Evolutionary conservation across 2,888 invertebrate species (phyloP).

Genomic region (Plebejus argus): DNA sequence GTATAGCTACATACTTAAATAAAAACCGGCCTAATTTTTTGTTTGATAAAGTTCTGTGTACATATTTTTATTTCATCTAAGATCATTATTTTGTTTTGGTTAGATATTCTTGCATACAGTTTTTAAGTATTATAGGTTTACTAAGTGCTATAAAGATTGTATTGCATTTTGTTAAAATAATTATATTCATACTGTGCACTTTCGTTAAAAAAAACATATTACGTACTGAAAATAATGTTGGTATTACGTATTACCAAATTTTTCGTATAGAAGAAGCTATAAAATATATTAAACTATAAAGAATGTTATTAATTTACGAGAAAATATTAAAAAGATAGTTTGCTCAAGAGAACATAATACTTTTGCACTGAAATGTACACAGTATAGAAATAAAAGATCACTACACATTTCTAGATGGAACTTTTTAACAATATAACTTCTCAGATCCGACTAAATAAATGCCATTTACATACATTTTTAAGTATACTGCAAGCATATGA

Average conservation of each 20-base stretch:
- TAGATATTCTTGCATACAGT: neutral
- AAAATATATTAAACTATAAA: too few species aligned
- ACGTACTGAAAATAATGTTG: neutral
- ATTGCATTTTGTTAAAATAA: neutral
- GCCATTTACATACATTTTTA: neutral
- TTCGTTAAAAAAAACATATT: neutral
- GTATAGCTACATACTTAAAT: too few species aligned
- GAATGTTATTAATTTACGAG: too few species aligned
- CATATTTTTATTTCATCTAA: neutral
- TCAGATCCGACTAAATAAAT: neutral
- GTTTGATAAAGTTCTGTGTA: too few species aligned
- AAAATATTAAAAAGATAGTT: neutral
- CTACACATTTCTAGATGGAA: neutral
- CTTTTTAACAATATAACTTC: neutral
- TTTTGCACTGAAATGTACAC: neutral
- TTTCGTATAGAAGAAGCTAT: too few species aligned
- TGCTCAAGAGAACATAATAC: neutral
- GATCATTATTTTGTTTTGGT: neutral
- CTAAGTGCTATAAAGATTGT: neutral
- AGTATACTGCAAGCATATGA: neutral
- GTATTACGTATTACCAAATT: too few species aligned
- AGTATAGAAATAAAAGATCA: neutral
- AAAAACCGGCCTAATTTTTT: too few species aligned
- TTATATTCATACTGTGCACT: neutral
- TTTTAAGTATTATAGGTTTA: neutral